phyloP scores from a whole-genome alignment of 2,797 vertebrate genomes.

The Gymnopithys bicolor region DNA sequence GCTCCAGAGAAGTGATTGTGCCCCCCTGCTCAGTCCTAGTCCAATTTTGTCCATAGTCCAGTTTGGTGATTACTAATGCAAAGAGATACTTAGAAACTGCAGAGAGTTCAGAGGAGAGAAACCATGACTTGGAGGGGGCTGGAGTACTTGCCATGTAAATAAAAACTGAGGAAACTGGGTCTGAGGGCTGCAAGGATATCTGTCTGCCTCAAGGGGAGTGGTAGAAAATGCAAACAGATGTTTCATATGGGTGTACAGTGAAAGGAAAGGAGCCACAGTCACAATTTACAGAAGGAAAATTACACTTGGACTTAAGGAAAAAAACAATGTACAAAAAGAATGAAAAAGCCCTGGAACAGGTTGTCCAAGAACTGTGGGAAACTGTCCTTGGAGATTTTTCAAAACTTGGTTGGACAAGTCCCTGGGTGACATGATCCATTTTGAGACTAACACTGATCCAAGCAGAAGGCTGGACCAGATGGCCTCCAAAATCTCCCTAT shows the following conservation, averaged over 20 bases:
- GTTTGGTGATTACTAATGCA: background rate
- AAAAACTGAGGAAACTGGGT: background rate
- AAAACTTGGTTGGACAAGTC: constrained; percentile 35
- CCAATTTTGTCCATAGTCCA: background rate
- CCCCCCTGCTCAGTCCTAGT: background rate
- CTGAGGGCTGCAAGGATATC: background rate
- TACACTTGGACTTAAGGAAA: background rate
- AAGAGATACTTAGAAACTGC: background rate
- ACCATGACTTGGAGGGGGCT: background rate
- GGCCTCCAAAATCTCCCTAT: constrained; percentile 32
- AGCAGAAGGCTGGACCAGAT: constrained; percentile 56
- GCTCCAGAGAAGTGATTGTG: background rate
- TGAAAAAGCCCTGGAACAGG: background rate
- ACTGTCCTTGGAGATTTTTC: constrained; percentile 61
- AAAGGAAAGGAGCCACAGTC: background rate
- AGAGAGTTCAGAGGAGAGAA: background rate
- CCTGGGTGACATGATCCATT: constrained; percentile 20
- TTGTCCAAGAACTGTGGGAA: constrained; percentile 17
- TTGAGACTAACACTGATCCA: constrained; percentile 49
- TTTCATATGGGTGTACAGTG: background rate
- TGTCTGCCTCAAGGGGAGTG: background rate
- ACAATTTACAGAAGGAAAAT: background rate
- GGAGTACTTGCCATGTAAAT: background rate
- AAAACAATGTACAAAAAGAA: background rate
- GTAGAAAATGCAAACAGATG: background rate